Percentiles rank a stretch among this genome's conserved stretches.
These are phyloP conservation scores for Cantharis nigra DNA, from an alignment of 2,888 invertebrate species.

Conservation along the genomic window DNA sequence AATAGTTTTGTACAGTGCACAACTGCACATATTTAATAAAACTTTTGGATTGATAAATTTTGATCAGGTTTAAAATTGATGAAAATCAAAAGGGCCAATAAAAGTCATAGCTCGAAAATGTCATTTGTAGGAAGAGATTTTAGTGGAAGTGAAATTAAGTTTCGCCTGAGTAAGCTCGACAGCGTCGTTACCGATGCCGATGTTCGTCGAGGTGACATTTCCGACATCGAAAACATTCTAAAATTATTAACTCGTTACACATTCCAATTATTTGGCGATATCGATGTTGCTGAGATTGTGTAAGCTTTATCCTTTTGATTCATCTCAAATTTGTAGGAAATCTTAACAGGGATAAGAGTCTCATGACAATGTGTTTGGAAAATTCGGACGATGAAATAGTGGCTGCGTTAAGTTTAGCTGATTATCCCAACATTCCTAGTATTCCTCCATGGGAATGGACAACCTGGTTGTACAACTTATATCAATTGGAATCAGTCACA, in stretches of 20 bases:
- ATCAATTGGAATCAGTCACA: conserved; percentile 52
- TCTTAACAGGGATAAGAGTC: conserved; percentile 10
- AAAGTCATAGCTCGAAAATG: neutral
- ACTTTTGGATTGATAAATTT: neutral
- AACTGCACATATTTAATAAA: neutral
- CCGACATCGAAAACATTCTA: conserved; percentile 43
- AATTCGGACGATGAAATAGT: conserved; percentile 42
- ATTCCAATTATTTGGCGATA: conserved; percentile 46
- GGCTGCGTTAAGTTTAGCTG: conserved; percentile 50
- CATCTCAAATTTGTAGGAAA: neutral
- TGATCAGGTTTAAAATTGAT: too few species aligned
- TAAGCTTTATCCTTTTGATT: conserved; percentile 33
- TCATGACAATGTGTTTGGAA: conserved; percentile 49
- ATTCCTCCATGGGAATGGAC: conserved; percentile 63
- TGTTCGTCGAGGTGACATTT: conserved; percentile 30
- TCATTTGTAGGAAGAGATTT: neutral
- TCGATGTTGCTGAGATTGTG: conserved; percentile 44
- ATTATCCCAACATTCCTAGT: conserved; percentile 62
- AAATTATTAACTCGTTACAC: conserved; percentile 41
- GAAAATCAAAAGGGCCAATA: neutral
- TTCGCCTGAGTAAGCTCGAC: neutral
- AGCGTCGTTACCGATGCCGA: neutral
- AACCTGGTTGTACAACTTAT: conserved; percentile 62
- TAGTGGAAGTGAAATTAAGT: neutral
- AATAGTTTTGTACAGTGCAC: neutral